Percentiles rank a stretch among this genome's conserved stretches.
These are phyloP conservation scores for Nannoperca obscura DNA, from an alignment of 2,797 vertebrate species.

Conservation along the genomic window DNA sequence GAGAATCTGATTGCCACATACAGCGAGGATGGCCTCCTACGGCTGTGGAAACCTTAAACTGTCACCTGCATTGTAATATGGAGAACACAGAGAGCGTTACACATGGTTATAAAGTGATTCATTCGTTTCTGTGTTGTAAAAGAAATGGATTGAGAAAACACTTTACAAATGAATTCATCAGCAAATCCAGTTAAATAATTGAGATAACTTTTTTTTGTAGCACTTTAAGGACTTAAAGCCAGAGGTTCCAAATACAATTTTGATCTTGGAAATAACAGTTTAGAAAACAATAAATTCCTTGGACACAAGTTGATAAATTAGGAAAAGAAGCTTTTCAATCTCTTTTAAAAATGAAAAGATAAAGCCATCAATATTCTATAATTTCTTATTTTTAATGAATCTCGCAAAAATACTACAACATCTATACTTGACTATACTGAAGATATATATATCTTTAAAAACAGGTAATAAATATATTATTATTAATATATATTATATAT, in stretches of 20 bases:
- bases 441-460: neutral
- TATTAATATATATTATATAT: no score
- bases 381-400: neutral
- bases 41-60: slow-evolving; percentile 94
- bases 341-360: neutral
- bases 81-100: slow-evolving; percentile 39
- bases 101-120: slow-evolving; percentile 21
- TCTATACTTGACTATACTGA: neutral
- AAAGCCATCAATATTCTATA: neutral
- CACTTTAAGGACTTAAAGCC: neutral
- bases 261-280: neutral
- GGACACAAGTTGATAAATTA: neutral
- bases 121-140: neutral
- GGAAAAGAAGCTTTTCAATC: neutral
- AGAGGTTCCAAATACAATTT: neutral
- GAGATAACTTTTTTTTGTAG: neutral
- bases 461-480: neutral
- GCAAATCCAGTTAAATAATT: neutral
- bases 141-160: neutral
- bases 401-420: neutral
- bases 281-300: neutral
- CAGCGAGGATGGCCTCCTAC: slow-evolving; percentile 96
- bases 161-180: neutral
- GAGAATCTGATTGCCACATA: slow-evolving; percentile 96
- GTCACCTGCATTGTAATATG: neutral